These are phyloP conservation scores for Hipposideros larvatus DNA, from an alignment of 2,797 vertebrate species.

Conservation along the genomic window DNA sequence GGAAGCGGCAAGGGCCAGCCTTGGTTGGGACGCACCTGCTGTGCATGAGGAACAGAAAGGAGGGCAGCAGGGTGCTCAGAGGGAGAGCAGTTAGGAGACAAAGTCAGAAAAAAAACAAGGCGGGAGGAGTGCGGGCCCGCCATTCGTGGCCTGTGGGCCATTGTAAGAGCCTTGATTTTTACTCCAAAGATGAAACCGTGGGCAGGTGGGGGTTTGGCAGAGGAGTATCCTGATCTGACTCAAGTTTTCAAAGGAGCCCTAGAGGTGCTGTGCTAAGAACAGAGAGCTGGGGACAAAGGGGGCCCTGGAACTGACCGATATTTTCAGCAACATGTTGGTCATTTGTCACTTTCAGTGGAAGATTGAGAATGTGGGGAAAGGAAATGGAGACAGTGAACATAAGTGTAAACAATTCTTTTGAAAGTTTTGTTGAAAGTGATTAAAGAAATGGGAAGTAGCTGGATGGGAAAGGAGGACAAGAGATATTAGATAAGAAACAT, in stretches of 20 bases:
- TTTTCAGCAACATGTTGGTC: neutral
- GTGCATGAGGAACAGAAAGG: neutral
- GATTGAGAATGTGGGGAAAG: neutral
- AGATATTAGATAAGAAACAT: neutral
- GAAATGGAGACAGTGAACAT: neutral
- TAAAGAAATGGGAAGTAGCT: neutral
- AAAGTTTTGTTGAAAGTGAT: neutral
- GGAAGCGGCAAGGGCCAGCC: neutral
- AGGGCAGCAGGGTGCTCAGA: neutral
- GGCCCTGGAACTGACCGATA: neutral
- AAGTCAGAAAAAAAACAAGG: neutral
- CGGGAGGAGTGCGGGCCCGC: rapidly evolving
- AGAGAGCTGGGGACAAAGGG: neutral
- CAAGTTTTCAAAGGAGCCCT: neutral
- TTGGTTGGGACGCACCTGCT: too few species aligned
- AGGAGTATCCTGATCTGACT: neutral
- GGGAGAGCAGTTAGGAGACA: neutral
- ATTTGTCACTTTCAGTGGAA: neutral
- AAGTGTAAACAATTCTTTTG: neutral
- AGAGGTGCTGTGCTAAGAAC: neutral
- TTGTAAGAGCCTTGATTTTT: neutral
- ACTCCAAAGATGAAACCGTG: neutral
- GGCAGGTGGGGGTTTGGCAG: neutral
- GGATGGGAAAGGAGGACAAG: neutral
- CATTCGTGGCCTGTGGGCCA: neutral